Conservation (phyloP, 2,888 invertebrate species). For the Drosophila rubida region DNA sequence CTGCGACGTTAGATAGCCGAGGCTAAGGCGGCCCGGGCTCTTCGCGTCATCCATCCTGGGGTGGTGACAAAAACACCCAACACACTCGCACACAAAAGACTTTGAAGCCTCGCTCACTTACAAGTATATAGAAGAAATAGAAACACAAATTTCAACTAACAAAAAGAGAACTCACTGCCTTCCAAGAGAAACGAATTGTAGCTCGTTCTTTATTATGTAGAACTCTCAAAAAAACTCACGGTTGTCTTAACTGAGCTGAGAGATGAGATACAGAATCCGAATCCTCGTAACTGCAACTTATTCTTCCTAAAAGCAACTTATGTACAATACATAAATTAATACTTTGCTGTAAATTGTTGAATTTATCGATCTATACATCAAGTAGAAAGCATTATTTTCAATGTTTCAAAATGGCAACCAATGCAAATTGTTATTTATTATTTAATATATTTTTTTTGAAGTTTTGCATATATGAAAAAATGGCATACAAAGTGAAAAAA, state of each 20-base stretch:
- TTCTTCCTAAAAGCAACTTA: slow-evolving; percentile 72
- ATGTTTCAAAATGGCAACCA: slow-evolving; percentile 70
- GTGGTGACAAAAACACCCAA: slow-evolving; percentile 30
- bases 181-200: slow-evolving; percentile 55
- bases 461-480: slow-evolving; percentile 61
- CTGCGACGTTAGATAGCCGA: slow-evolving; percentile 45
- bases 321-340: slow-evolving; percentile 73
- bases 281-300: slow-evolving; percentile 56
- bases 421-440: slow-evolving; percentile 78
- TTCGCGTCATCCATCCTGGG: slow-evolving; percentile 20
- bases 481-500: slow-evolving; percentile 64
- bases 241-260: slow-evolving; percentile 34
- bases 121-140: slow-evolving; percentile 31
- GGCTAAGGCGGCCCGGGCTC: slow-evolving; percentile 47
- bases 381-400: slow-evolving; percentile 62
- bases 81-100: slow-evolving; percentile 64
- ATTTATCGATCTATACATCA: slow-evolving; percentile 48
- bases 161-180: slow-evolving; percentile 66
- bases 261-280: slow-evolving; percentile 39
- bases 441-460: slow-evolving; percentile 64
- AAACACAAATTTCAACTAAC: slow-evolving; percentile 29
- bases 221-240: slow-evolving; percentile 41
- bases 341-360: slow-evolving; percentile 69
- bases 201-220: slow-evolving; percentile 40
- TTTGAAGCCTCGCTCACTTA: slow-evolving; percentile 76